Conservation (phyloP, 2,113 vertebrate genomes). For the Callipepla squamata region DNA sequence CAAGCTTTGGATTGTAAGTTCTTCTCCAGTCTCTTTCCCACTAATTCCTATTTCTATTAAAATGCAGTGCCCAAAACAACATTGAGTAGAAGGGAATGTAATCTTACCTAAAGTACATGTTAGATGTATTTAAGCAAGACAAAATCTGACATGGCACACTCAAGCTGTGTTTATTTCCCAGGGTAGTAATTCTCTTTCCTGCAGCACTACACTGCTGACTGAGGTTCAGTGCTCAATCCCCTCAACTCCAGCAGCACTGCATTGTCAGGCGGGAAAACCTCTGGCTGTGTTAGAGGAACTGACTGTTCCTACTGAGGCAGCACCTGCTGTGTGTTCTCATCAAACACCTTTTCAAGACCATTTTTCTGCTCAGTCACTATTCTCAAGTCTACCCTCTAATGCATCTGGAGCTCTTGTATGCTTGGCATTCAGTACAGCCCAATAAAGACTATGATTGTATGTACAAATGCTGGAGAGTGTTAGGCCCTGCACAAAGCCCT, state of each 20-base stretch:
- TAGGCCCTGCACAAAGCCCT: not conserved
- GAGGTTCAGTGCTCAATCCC: rapidly evolving
- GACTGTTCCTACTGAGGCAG: not conserved
- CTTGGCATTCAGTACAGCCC: not conserved
- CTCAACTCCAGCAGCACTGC: rapidly evolving
- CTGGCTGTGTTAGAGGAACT: rapidly evolving
- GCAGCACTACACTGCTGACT: not conserved
- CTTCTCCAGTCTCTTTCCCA: not conserved
- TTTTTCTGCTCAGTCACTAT: not conserved
- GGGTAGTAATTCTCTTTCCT: not conserved
- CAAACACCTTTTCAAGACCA: not conserved
- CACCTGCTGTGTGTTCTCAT: not conserved
- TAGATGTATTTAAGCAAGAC: not conserved
- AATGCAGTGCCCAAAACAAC: not conserved
- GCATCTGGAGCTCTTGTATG: not conserved
- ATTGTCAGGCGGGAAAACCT: rapidly evolving
- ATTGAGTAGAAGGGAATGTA: rapidly evolving
- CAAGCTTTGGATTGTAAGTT: rapidly evolving
- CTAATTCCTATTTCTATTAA: not conserved
- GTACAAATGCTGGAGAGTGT: not conserved
- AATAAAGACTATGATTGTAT: rapidly evolving
- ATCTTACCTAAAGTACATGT: not conserved
- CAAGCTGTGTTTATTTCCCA: rapidly evolving
- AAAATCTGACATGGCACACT: not conserved
- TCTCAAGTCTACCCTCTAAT: not conserved